Base-by-base conservation (phyloP, 2,113 vertebrate species). In the Sturnus vulgaris region DNA sequence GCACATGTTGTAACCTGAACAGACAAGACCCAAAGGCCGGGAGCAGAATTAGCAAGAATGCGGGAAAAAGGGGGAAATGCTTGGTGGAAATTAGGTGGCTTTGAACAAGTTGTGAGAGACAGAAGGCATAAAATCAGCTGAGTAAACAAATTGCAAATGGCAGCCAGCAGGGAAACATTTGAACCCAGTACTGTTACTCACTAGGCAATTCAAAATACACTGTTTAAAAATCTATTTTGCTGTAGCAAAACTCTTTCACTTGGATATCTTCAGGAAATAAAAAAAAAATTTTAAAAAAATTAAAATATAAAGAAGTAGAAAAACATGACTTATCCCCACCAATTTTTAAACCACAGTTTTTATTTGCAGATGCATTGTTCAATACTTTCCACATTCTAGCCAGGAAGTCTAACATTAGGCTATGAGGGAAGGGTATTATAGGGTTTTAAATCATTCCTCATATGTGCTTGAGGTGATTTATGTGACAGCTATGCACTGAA, bases 1-100 rank as follows among this genome's bases (percentile, higher is more conserved):
- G 53, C 17, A 35, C 1, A 2, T 22, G 11, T 42, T 86, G 78
- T 63, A 46, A 44, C 17, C 70, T 30, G 19, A 91, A 59, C 18
- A 59, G 35, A 30, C 23, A 40, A 79, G 44, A 89, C 5, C 4
- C 31, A 57, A 82, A 68, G 17, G 22, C 10, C 31, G 60, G 35
- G 3, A 78, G 30, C 25, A 56, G 10, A 15, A 44, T 27, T 57
- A 61, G 14, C 15, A 85, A 68, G 21, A 86, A 68, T 5, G 7
- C 5, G 2, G 0, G 3, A 22, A 23, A 31, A 23, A 24, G 0
- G 1, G 1, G 5, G 9, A 91, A 91, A 79, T 39, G 1, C 55
- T 1, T 37, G 4, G 15, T 44, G 39, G 7, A 75, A 81, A 64
- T 1, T 23, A 13, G 17, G 20, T 61, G 23, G 7, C 30, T 87